Conservation (phyloP, 2,113 vertebrate genomes). For the Sardina pilchardus region DNA sequence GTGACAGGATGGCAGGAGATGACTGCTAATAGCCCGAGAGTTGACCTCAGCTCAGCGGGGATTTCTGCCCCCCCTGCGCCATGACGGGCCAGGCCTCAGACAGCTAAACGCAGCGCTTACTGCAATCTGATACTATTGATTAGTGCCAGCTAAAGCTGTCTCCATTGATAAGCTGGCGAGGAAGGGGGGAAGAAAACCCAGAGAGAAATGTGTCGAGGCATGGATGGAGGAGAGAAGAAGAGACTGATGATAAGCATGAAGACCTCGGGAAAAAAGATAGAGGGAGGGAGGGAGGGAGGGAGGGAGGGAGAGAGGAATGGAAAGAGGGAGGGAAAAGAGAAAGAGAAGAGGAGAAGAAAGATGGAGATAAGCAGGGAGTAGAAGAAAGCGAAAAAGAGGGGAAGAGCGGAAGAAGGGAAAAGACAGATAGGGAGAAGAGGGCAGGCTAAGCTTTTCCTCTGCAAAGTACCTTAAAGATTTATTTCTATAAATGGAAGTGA, state of each 20-base stretch:
- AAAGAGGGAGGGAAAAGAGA: background rate
- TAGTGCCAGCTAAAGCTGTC: constrained; percentile 35
- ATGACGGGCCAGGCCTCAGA: constrained; percentile 26
- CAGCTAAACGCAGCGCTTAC: constrained; percentile 43
- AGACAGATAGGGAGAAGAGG: background rate
- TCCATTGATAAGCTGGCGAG: constrained; percentile 42
- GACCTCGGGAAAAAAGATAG: constrained; percentile 27
- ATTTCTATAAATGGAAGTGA: constrained; percentile 42
- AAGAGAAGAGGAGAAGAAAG: background rate
- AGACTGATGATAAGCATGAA: constrained; percentile 46
- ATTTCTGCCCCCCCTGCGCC: constrained; percentile 16
- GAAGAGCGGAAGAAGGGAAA: background rate
- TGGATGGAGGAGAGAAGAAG: constrained; percentile 39
- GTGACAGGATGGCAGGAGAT: background rate
- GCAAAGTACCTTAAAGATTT: constrained; percentile 39
- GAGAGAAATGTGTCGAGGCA: constrained; percentile 31
- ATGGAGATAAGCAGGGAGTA: background rate
- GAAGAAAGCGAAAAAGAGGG: background rate
- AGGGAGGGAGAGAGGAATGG: background rate
- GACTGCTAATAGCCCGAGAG: background rate
- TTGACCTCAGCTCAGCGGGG: constrained; percentile 39
- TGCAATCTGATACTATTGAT: constrained; percentile 45
- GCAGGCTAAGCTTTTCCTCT: constrained; percentile 33
- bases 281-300: background rate
- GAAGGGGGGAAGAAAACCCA: constrained; percentile 39